Evolutionary conservation across 2,888 invertebrate genomes (phyloP).

Genomic region (Dichetophora obliterata): DNA sequence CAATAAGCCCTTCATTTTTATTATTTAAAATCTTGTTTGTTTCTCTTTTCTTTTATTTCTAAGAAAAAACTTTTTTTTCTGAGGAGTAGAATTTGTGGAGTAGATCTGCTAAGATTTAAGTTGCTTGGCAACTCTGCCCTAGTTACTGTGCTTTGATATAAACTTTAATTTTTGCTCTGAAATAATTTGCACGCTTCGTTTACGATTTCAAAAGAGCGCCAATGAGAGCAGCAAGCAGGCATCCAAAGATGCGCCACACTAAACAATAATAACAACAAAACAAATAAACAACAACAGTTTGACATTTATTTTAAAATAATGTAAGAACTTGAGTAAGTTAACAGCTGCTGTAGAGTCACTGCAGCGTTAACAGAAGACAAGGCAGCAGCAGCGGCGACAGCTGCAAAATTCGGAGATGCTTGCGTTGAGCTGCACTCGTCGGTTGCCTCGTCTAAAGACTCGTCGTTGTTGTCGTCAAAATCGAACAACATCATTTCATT

Average conservation of each 20-base stretch:
- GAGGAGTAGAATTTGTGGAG: no score
- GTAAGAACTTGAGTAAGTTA: background rate
- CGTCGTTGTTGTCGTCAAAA: background rate
- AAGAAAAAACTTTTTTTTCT: no score
- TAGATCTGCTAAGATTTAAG: no score
- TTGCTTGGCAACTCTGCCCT: background rate
- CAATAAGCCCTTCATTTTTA: no score
- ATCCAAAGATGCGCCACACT: background rate
- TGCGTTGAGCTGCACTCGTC: constrained; percentile 20
- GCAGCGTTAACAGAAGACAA: constrained; percentile 28
- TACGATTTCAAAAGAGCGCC: background rate
- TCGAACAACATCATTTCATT: constrained; percentile 23
- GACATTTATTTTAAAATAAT: background rate
- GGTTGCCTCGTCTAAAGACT: background rate
- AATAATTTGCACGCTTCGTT: background rate
- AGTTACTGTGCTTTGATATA: background rate
- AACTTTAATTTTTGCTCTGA: background rate
- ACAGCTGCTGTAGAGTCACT: constrained; percentile 10
- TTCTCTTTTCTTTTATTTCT: no score
- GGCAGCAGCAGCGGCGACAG: constrained; percentile 40
- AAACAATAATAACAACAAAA: background rate
- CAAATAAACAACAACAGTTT: background rate
- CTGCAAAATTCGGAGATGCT: constrained; percentile 34
- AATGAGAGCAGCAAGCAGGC: background rate
- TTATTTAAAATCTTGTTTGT: no score